These are phyloP conservation scores for Lomographa bimaculata DNA, from an alignment of 2,888 invertebrate genomes.

Conservation along the genomic window DNA sequence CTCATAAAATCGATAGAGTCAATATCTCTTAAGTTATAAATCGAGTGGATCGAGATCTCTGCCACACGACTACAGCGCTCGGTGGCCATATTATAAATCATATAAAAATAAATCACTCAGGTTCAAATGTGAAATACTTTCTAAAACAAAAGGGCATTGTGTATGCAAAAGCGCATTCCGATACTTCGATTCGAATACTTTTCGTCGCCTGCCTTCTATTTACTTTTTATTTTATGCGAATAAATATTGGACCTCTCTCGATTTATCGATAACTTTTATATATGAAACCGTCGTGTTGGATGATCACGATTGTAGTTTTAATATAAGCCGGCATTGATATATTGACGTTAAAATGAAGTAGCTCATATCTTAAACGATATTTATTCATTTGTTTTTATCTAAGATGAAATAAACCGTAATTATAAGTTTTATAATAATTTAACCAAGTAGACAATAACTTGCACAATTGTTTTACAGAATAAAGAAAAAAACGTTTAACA, in stretches of 20 bases:
- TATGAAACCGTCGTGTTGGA: slow-evolving; percentile 70
- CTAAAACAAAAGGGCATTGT: slow-evolving; percentile 82
- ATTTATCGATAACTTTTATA: slow-evolving; percentile 74
- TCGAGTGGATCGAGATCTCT: slow-evolving; percentile 18
- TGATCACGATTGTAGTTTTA: slow-evolving; percentile 74
- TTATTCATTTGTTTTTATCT: neutral
- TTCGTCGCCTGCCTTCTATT: slow-evolving; percentile 74
- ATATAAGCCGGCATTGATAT: slow-evolving; percentile 51
- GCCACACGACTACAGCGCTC: slow-evolving; percentile 46
- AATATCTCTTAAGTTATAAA: slow-evolving; percentile 19
- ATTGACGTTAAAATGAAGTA: slow-evolving; percentile 49
- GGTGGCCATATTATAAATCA: slow-evolving; percentile 70
- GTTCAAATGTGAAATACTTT: slow-evolving; percentile 81
- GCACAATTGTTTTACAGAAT: no score
- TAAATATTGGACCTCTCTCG: slow-evolving; percentile 54
- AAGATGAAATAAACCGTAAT: no score
- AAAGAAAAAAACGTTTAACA: neutral
- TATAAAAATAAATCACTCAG: slow-evolving; percentile 79
- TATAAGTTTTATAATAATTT: no score
- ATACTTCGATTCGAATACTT: slow-evolving; percentile 71
- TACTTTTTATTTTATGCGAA: slow-evolving; percentile 60
- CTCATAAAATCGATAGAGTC: slow-evolving; percentile 14
- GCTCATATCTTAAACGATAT: slow-evolving; percentile 34
- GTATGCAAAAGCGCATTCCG: slow-evolving; percentile 81
- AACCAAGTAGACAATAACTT: no score